Evolutionary conservation across 2,797 vertebrate genomes (phyloP), one percentile per base, ranked within the genome.

Genomic region (Cygnus olor): DNA sequence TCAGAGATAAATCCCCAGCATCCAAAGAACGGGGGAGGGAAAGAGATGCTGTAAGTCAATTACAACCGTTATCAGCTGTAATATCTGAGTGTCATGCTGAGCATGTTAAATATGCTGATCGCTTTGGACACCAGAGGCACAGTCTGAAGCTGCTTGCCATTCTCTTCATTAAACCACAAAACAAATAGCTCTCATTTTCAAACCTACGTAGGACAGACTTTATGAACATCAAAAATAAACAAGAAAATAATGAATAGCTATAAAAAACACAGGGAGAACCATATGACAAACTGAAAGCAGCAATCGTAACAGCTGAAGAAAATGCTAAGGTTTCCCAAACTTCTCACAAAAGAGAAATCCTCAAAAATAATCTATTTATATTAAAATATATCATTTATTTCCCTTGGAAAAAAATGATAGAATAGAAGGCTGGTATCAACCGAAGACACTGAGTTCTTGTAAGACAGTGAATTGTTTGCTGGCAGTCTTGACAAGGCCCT

Each of bases 71-170:
- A 96, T 97, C 96, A 34, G 97, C 98, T 98, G 97, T 98, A 98
- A 98, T 98, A 98, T 98, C 98, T 98, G 97, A 97, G 96, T 98
- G 96, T 98, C 98, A 98, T 66, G 98, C 98, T 99, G 98, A 98
- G 98, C 98, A 97, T 97, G 98, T 98, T 98, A 98, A 99, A 98
- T 98, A 98, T 98, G 98, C 98, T 98, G 98, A 97, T 96, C 95
- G 81, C 95, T 97, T 90, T 96, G 98, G 98, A 97, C 98, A 98
- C 98, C 95, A 97, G 98, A 98, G 98, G 98, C 97, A 84, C 89
- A 97, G 97, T 95, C 96, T 96, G 93, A 95, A 98, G 97, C 98
- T 98, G 98, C 96, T 96, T 98, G 97, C 97, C 96, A 92, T 97
- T 98, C 97, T 98, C 97, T 98, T 99, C 98, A 99, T 99, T 99